phyloP scores from a whole-genome alignment of 2,797 vertebrate species.

The Anniella stebbinsi region DNA sequence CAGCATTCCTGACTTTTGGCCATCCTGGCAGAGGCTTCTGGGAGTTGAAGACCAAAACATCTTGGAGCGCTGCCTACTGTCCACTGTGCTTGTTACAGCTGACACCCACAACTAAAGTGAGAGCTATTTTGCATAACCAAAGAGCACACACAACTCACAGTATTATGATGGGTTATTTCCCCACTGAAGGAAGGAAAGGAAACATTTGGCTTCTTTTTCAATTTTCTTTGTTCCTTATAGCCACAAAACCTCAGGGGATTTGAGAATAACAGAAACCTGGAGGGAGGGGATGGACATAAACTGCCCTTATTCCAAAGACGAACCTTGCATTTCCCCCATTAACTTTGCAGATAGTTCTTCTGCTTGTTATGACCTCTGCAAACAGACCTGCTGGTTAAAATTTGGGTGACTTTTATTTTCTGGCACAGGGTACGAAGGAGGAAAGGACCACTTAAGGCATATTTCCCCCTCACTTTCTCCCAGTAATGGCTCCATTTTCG shows the following conservation, averaged over 20 bases:
- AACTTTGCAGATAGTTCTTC: background rate
- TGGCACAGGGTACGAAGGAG: constrained; percentile 9
- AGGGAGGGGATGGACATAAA: background rate
- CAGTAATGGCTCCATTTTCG: constrained; percentile 54
- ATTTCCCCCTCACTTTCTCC: background rate
- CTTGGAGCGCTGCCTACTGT: too few species aligned
- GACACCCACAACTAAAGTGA: background rate
- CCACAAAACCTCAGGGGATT: background rate
- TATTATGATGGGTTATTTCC: background rate
- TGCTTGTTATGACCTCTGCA: background rate
- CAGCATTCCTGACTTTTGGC: too few species aligned
- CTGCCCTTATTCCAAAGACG: background rate
- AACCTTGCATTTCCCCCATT: background rate
- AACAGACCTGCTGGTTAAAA: background rate
- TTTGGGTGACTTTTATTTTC: constrained; percentile 40
- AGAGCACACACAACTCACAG: background rate
- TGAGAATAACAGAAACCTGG: background rate
- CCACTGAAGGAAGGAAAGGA: background rate
- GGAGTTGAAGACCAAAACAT: too few species aligned
- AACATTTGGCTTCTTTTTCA: background rate
- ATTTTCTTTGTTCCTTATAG: background rate
- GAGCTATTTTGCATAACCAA: background rate
- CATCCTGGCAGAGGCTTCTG: too few species aligned
- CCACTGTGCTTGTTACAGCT: background rate
- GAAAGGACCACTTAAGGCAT: constrained; percentile 21